Percentiles rank a stretch among this genome's conserved stretches.
These are phyloP conservation scores for Cavia aperea DNA, from an alignment of 2,113 vertebrate genomes.

Conservation along the genomic window DNA sequence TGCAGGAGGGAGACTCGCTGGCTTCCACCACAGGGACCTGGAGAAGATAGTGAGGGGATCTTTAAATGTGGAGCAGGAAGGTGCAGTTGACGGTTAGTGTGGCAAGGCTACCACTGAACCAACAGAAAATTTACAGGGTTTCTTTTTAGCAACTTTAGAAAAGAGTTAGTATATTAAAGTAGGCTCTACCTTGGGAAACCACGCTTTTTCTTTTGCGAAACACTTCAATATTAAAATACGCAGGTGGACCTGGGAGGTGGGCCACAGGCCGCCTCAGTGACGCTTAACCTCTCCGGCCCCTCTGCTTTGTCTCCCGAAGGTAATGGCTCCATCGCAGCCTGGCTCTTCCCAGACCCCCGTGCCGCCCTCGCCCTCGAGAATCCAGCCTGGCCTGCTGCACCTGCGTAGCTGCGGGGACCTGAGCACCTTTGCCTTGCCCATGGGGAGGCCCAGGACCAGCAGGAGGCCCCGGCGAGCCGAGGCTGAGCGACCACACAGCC, in stretches of 20 bases:
- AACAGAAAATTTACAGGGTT: not conserved
- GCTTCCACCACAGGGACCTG: not conserved
- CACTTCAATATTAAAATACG: not conserved
- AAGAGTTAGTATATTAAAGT: not conserved
- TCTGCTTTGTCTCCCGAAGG: slow-evolving; percentile 63
- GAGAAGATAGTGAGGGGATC: not conserved
- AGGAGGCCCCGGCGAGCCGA: slow-evolving; percentile 54
- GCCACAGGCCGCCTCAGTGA: not conserved
- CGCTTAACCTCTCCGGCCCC: not conserved
- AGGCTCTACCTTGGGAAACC: not conserved
- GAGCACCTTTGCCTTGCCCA: slow-evolving; percentile 76
- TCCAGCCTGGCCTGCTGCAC: slow-evolving; percentile 75
- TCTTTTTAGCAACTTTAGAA: not conserved
- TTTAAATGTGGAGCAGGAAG: not conserved
- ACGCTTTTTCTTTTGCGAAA: not conserved
- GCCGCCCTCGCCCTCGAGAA: slow-evolving; percentile 61
- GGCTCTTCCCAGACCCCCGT: not conserved
- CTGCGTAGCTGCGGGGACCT: slow-evolving; percentile 84
- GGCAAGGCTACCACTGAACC: not conserved
- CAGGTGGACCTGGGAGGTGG: not conserved
- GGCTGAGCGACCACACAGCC: slow-evolving; percentile 77
- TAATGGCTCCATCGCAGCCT: slow-evolving; percentile 70
- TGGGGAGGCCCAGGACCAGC: slow-evolving; percentile 29
- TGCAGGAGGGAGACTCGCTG: not conserved
- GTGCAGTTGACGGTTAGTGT: too few relatives aligned